Conservation (phyloP, 2,113 vertebrate species). For the Coryphaenoides rupestris region DNA sequence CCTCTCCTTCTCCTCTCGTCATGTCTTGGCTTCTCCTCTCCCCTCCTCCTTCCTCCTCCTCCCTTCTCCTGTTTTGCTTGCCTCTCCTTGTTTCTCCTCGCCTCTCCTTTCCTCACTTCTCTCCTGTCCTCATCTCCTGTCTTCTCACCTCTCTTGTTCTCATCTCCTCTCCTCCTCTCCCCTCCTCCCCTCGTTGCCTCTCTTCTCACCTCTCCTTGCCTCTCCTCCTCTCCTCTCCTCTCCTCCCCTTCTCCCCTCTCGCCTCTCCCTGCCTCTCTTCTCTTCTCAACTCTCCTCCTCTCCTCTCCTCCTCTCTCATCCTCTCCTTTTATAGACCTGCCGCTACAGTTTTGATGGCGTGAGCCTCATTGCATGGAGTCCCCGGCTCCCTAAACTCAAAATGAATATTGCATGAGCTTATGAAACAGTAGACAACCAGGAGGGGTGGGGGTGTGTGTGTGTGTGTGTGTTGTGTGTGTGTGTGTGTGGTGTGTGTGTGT, state of each 20-base stretch:
- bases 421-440: slow-evolving; percentile 49
- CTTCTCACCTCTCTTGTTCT: slow-evolving; percentile 15
- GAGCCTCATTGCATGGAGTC: slow-evolving; percentile 33
- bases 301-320: no score
- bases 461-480: no score
- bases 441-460: slow-evolving; percentile 13
- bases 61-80: no score
- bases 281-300: no score
- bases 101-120: slow-evolving; percentile 2
- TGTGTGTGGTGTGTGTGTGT: no score
- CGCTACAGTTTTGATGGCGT: slow-evolving; percentile 2
- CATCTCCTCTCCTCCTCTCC: not conserved
- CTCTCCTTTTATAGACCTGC: no score
- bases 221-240: slow-evolving; percentile 18
- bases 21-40: slow-evolving; percentile 12
- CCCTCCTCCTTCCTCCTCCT: not conserved
- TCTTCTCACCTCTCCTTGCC: slow-evolving; percentile 18
- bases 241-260: slow-evolving; percentile 16
- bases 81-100: not conserved
- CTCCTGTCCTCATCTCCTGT: slow-evolving; percentile 8
- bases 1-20: slow-evolving; percentile 10
- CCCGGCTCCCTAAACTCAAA: slow-evolving; percentile 41
- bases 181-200: slow-evolving; percentile 9
- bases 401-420: slow-evolving; percentile 65
- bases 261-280: no score